Percentiles rank a stretch among this genome's conserved stretches.
phyloP scores from a whole-genome alignment of 2,113 vertebrate species.

The Spilogale gracilis region DNA sequence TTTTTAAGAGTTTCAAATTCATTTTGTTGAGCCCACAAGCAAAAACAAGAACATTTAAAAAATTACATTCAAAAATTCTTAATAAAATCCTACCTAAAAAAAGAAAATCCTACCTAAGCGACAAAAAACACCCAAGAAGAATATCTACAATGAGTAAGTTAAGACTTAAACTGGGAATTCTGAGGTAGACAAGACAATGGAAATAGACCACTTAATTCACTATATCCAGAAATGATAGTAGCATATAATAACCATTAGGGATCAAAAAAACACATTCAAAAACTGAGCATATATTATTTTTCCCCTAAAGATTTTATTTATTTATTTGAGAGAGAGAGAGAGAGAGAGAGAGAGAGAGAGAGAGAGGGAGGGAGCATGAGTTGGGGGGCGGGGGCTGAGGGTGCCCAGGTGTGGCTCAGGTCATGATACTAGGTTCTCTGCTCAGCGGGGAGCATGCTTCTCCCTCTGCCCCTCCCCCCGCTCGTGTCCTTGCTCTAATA shows the following conservation, averaged over 20 bases:
- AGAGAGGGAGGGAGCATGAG: neutral
- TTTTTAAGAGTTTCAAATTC: slow-evolving; percentile 29
- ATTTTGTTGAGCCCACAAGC: slow-evolving; percentile 21
- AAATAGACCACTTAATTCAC: neutral
- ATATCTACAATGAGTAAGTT: neutral
- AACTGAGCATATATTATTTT: neutral
- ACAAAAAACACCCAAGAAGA: neutral
- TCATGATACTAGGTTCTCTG: too few relatives aligned
- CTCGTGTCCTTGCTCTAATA: too few relatives aligned
- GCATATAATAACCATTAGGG: neutral
- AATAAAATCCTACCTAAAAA: neutral
- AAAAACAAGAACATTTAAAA: slow-evolving; percentile 44
- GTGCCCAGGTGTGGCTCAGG: too few relatives aligned
- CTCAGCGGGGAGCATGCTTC: too few relatives aligned
- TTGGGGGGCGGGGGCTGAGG: neutral
- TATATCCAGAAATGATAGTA: neutral
- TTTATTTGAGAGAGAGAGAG: neutral
- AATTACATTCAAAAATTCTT: neutral
- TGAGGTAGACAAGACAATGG: neutral
- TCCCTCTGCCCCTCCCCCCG: too few relatives aligned
- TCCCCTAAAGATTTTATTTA: neutral
- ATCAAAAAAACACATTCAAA: neutral
- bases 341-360: neutral
- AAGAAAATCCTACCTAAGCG: neutral
- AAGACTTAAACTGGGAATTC: neutral